Evolutionary conservation across 2,888 invertebrate species (phyloP).

Genomic region (Amphipyra tragopoginis): DNA sequence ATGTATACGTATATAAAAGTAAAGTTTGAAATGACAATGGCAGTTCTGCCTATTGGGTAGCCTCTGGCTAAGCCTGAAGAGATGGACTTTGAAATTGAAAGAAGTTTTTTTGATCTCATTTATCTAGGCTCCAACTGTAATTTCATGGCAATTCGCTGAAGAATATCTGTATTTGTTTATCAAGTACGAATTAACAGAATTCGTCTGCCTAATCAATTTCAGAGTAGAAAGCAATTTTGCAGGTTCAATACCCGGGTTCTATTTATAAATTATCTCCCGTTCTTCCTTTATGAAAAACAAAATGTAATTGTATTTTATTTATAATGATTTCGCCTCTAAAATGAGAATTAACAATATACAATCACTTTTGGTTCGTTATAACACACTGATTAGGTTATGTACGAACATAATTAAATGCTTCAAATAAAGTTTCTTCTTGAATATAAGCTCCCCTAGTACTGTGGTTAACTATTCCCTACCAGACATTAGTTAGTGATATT

Average conservation of each 20-base stretch:
- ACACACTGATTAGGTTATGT: too few species aligned
- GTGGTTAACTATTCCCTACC: too few species aligned
- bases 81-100: slow-evolving; percentile 48
- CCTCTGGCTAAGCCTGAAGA: slow-evolving; percentile 20
- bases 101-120: slow-evolving; percentile 28
- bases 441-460: too few species aligned
- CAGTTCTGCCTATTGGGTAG: slow-evolving; percentile 50
- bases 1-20: slow-evolving; percentile 56
- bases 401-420: too few species aligned
- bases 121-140: slow-evolving; percentile 3
- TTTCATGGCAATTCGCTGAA: not conserved
- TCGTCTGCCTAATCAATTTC: not conserved
- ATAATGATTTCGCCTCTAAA: too few species aligned
- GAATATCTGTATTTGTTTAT: not conserved
- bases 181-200: not conserved
- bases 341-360: too few species aligned
- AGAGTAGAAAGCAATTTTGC: not conserved
- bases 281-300: not conserved
- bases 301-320: not conserved
- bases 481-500: too few species aligned
- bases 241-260: not conserved
- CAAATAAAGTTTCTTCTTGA: too few species aligned
- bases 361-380: too few species aligned
- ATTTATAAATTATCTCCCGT: not conserved
- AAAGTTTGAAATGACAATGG: slow-evolving; percentile 54